phyloP scores from a whole-genome alignment of 2,797 vertebrate species.

The Serranus cabrilla region DNA sequence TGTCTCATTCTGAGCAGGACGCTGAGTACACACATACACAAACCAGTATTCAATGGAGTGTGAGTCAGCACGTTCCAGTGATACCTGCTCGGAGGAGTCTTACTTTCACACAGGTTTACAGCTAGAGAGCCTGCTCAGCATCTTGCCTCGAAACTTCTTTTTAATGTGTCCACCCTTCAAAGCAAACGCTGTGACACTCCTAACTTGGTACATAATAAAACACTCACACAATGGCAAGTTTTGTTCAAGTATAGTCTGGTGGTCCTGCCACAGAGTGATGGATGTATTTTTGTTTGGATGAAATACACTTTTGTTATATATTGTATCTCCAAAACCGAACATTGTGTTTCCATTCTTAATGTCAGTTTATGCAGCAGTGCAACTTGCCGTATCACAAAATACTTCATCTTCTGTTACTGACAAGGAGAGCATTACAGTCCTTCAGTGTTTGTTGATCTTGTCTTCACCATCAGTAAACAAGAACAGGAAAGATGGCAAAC shows the following conservation, averaged over 20 bases:
- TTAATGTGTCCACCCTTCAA: conserved; percentile 23
- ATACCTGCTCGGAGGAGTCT: conserved; percentile 38
- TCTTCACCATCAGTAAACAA: conserved; percentile 9
- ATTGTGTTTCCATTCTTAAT: background rate
- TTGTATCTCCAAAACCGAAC: background rate
- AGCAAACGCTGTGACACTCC: conserved; percentile 13
- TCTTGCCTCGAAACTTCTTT: conserved; percentile 27
- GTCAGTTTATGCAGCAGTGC: background rate
- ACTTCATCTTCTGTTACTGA: background rate
- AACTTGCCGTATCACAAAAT: background rate
- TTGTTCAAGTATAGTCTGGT: background rate
- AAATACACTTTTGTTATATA: background rate
- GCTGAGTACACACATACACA: conserved; percentile 21
- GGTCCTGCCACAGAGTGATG: background rate
- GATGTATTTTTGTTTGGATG: background rate
- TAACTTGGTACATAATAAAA: background rate
- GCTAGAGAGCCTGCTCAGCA: conserved; percentile 22
- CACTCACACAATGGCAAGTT: background rate
- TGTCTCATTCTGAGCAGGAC: conserved; percentile 1
- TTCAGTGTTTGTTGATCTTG: background rate
- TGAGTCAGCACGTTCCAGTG: conserved; percentile 54
- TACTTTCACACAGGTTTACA: conserved; percentile 5
- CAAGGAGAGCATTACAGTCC: background rate
- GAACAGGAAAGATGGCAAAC: background rate
- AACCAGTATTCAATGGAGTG: background rate